Percentiles rank a stretch among this genome's conserved stretches.
Conservation (phyloP, 1,140 invertebrate genomes). For the Zeugodacus cucurbitae region DNA sequence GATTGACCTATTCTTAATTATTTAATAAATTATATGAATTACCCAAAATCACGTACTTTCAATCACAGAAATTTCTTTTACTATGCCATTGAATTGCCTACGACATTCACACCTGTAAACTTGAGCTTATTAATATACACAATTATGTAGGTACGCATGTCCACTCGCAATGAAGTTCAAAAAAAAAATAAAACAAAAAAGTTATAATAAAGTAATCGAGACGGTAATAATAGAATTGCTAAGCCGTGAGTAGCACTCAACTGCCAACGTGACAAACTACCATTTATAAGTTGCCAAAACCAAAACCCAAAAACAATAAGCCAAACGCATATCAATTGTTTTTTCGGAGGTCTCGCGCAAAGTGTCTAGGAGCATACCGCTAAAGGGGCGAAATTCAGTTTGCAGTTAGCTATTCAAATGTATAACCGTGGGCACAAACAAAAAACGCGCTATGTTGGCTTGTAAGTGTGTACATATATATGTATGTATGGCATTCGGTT, state of each 20-base stretch:
- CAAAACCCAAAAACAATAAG: not conserved
- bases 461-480: not conserved
- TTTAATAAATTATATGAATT: not conserved
- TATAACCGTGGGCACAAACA: not conserved
- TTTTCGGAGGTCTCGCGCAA: not conserved
- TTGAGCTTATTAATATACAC: not conserved
- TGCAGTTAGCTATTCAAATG: not conserved
- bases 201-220: not conserved
- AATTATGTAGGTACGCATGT: not conserved
- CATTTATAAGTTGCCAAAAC: not conserved
- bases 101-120: not conserved
- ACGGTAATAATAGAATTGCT: not conserved
- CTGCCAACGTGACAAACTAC: slow-evolving; percentile 2
- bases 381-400: not conserved
- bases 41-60: not conserved
- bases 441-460: not conserved
- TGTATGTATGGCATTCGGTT: not conserved
- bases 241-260: not conserved
- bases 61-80: not conserved
- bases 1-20: not conserved
- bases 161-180: not conserved
- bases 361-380: not conserved
- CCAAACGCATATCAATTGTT: not conserved
- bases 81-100: not conserved
- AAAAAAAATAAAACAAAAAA: not conserved